Evolutionary conservation across 2,888 invertebrate genomes (phyloP).

Genomic region (Sminthurinus aureus): DNA sequence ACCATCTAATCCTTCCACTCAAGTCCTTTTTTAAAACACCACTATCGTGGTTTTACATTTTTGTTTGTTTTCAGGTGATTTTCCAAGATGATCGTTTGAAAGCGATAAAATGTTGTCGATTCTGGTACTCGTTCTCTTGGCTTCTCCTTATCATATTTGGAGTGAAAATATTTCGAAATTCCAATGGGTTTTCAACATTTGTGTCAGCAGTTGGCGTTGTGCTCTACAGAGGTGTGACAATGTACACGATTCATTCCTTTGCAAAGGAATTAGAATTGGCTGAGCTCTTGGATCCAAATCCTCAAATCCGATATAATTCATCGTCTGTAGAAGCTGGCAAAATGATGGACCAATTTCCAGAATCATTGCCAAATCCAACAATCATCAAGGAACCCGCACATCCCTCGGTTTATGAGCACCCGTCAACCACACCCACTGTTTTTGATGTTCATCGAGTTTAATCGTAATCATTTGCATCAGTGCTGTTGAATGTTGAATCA

Average conservation of each 20-base stretch:
- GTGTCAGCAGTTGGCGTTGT: conserved; percentile 31
- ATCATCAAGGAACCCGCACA: neutral
- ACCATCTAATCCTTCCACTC: too few species aligned
- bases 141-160: conserved; percentile 37
- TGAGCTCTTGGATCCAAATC: conserved; percentile 28
- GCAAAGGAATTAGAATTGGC: conserved; percentile 34
- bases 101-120: conserved; percentile 28
- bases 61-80: conserved; percentile 23
- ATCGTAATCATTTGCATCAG: neutral
- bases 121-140: conserved; percentile 36
- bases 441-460: conserved; percentile 37
- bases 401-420: conserved; percentile 12
- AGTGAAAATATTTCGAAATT: conserved; percentile 27
- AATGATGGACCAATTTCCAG: too few species aligned
- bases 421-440: conserved; percentile 27
- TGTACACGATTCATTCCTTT: conserved; percentile 30
- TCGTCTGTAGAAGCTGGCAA: too few species aligned
- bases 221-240: conserved; percentile 31
- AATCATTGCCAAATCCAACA: neutral
- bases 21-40: too few species aligned
- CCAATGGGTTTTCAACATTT: conserved; percentile 21
- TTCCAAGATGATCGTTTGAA: conserved; percentile 35
- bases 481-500: too few species aligned
- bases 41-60: neutral
- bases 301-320: neutral